These are phyloP conservation scores for Taxidea taxus DNA, from an alignment of 2,113 vertebrate species.

Conservation along the genomic window DNA sequence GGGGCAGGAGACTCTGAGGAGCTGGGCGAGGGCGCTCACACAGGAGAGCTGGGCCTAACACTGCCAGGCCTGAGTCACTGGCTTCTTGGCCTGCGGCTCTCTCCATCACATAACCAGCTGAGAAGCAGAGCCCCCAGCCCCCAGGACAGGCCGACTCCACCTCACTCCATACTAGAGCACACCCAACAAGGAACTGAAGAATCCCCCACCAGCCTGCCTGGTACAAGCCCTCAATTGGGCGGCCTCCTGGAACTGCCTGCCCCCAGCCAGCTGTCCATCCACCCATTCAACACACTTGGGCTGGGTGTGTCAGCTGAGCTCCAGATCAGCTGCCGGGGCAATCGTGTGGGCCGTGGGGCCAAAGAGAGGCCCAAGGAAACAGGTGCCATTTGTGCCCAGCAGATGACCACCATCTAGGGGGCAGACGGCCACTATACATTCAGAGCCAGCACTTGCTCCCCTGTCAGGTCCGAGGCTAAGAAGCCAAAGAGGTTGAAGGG, in stretches of 20 bases:
- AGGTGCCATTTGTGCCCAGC: background rate
- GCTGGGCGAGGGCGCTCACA: accelerated
- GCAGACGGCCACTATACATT: background rate
- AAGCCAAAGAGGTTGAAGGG: background rate
- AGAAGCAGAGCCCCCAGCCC: background rate
- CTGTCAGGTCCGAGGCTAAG: background rate
- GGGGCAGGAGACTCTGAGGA: background rate
- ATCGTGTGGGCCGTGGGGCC: accelerated
- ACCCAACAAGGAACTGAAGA: background rate
- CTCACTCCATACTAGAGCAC: background rate
- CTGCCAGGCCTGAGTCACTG: background rate
- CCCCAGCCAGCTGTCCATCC: background rate
- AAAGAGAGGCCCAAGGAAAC: background rate
- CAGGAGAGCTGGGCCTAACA: background rate
- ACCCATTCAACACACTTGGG: background rate
- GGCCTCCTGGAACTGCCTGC: background rate
- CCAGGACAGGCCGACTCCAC: background rate
- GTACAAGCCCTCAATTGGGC: background rate
- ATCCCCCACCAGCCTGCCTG: background rate
- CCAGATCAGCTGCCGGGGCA: background rate
- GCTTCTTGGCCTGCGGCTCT: background rate
- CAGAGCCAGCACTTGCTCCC: background rate
- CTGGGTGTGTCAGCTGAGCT: background rate
- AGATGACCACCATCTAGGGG: background rate
- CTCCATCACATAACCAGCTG: background rate